Conservation (phyloP, 1,140 invertebrate genomes). For the Xylocopa sonorina region DNA sequence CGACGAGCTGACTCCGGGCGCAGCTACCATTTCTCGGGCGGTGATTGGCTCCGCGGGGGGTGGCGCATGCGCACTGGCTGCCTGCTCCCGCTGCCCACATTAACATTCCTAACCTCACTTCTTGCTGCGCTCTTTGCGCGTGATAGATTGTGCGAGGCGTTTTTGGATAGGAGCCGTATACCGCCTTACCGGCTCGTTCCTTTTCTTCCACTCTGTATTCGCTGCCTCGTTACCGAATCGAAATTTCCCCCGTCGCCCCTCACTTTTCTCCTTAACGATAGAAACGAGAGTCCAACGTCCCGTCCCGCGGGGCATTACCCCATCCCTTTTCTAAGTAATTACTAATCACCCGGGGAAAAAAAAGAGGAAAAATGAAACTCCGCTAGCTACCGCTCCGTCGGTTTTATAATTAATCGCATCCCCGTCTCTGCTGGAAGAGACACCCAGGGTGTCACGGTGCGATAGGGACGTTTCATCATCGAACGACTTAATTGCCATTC, state of each 20-base stretch:
- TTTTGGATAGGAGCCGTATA: constrained; percentile 65
- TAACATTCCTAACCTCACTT: constrained; percentile 78
- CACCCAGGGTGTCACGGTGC: not conserved
- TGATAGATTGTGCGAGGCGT: constrained; percentile 76
- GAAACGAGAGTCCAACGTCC: too few relatives aligned
- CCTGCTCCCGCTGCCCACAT: constrained; percentile 72
- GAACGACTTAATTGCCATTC: constrained; percentile 63
- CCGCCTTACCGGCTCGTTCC: constrained; percentile 35
- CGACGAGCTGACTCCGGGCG: constrained; percentile 73
- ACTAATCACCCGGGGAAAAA: too few relatives aligned
- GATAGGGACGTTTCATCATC: constrained; percentile 56
- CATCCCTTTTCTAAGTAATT: not conserved
- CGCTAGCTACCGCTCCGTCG: not conserved
- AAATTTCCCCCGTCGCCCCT: not conserved
- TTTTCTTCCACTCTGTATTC: constrained; percentile 56
- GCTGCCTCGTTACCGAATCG: constrained; percentile 69
- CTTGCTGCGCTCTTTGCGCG: constrained; percentile 76
- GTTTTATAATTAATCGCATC: not conserved
- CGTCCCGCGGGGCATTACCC: too few relatives aligned
- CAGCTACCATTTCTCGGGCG: constrained; percentile 80
- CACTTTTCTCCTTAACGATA: not conserved
- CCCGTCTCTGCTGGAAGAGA: not conserved
- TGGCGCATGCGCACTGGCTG: constrained; percentile 76
- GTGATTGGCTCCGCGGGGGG: constrained; percentile 80
- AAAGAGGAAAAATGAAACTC: not conserved